Conservation (phyloP, 1,140 invertebrate genomes). For the Saccostrea glomerata region DNA sequence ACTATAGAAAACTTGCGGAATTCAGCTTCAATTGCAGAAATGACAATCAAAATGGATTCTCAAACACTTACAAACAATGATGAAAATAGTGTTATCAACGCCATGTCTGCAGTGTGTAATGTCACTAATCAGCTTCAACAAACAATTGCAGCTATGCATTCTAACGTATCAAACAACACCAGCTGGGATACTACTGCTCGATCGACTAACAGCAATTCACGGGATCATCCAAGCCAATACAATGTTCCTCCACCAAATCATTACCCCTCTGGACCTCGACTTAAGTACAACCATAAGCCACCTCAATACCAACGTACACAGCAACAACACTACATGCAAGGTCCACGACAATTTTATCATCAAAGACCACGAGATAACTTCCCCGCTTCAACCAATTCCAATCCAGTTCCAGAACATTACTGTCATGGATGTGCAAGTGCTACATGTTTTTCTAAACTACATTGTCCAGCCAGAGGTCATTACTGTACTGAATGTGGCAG, state of each 20-base stretch:
- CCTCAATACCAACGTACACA: no score
- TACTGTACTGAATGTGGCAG: background rate
- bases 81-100: background rate
- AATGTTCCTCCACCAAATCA: background rate
- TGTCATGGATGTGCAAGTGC: conserved; percentile 31
- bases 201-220: background rate
- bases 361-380: background rate
- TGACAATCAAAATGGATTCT: background rate
- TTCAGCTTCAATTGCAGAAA: background rate
- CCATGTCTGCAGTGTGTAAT: background rate
- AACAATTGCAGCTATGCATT: conserved; percentile 4
- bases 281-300: no score
- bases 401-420: background rate
- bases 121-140: background rate
- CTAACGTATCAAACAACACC: background rate
- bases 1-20: conserved; percentile 9
- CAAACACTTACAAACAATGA: background rate
- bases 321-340: background rate
- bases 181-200: no score
- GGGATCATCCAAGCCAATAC: background rate
- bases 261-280: background rate
- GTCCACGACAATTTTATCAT: background rate
- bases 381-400: no score
- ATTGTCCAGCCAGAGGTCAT: conserved; percentile 28
- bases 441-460: conserved; percentile 9